These are phyloP conservation scores for Harpagifer antarcticus DNA, from an alignment of 2,797 vertebrate species.

Conservation along the genomic window DNA sequence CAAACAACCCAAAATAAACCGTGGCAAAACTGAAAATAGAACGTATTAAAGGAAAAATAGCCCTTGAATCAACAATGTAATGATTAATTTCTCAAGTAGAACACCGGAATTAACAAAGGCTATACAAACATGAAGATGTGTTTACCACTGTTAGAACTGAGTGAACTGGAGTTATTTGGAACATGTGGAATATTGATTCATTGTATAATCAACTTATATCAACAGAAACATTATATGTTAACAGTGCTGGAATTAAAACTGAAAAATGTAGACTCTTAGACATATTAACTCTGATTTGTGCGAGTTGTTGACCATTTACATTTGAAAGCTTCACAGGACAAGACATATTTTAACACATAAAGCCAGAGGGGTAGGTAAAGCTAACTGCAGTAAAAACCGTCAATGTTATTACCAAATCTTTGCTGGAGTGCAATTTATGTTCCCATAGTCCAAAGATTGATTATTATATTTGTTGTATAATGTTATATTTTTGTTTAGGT, in stretches of 20 bases:
- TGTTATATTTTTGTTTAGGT: too few species aligned
- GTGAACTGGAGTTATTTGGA: slow-evolving; percentile 59
- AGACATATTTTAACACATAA: background rate
- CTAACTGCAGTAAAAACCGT: too few species aligned
- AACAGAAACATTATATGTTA: slow-evolving; percentile 56
- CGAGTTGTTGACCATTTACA: background rate
- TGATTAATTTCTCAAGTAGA: slow-evolving; percentile 38
- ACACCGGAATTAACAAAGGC: slow-evolving; percentile 25
- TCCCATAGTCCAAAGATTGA: too few species aligned
- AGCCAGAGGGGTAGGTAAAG: background rate
- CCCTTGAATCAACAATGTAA: slow-evolving; percentile 37
- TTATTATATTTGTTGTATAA: too few species aligned
- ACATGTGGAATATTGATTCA: slow-evolving; percentile 63
- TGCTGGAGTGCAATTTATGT: too few species aligned
- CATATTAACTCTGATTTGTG: background rate
- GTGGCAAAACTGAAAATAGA: background rate
- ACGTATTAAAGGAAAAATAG: background rate
- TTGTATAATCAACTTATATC: slow-evolving; percentile 61
- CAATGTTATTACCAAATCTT: too few species aligned
- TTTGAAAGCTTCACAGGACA: background rate
- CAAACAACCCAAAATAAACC: slow-evolving; percentile 8
- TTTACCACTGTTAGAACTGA: slow-evolving; percentile 35
- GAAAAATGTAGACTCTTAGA: background rate
- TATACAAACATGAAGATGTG: slow-evolving; percentile 56
- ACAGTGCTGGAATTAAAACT: slow-evolving; percentile 22